phyloP scores from a whole-genome alignment of 2,888 invertebrate species.

The Netelia virgata region DNA sequence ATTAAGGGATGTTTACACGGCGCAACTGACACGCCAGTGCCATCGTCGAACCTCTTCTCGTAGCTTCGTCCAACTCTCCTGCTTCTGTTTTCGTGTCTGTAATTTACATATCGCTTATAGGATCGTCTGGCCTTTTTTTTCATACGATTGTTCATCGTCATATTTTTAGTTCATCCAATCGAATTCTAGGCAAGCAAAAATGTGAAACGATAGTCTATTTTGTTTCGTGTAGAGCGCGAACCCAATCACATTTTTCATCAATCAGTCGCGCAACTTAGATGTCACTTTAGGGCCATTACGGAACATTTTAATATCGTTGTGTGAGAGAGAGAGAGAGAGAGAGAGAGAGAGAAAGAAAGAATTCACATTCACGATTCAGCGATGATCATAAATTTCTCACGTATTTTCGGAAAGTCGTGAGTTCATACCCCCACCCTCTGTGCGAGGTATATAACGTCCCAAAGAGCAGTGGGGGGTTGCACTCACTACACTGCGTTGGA shows the following conservation, averaged over 20 bases:
- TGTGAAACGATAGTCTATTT: no score
- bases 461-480: slow-evolving; percentile 13
- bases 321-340: background rate
- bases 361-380: slow-evolving; percentile 49
- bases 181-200: background rate
- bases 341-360: slow-evolving; percentile 22
- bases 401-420: slow-evolving; percentile 62
- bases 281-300: slow-evolving; percentile 58
- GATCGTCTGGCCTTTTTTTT: slow-evolving; percentile 8
- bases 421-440: slow-evolving; percentile 8
- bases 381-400: slow-evolving; percentile 61
- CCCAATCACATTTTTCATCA: slow-evolving; percentile 34
- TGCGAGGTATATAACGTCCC: slow-evolving; percentile 12
- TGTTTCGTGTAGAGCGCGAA: background rate
- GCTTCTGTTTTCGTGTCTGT: slow-evolving; percentile 9
- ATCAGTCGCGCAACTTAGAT: slow-evolving; percentile 53
- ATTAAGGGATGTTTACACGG: slow-evolving; percentile 72
- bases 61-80: slow-evolving; percentile 1
- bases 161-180: background rate
- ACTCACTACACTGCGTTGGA: slow-evolving; percentile 37
- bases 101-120: slow-evolving; percentile 12
- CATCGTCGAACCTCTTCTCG: slow-evolving; percentile 26
- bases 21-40: slow-evolving; percentile 29
- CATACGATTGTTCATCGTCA: slow-evolving; percentile 32
- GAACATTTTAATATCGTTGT: slow-evolving; percentile 45